Conservation (phyloP, 2,888 invertebrate genomes). For the Synergus umbraculus region DNA sequence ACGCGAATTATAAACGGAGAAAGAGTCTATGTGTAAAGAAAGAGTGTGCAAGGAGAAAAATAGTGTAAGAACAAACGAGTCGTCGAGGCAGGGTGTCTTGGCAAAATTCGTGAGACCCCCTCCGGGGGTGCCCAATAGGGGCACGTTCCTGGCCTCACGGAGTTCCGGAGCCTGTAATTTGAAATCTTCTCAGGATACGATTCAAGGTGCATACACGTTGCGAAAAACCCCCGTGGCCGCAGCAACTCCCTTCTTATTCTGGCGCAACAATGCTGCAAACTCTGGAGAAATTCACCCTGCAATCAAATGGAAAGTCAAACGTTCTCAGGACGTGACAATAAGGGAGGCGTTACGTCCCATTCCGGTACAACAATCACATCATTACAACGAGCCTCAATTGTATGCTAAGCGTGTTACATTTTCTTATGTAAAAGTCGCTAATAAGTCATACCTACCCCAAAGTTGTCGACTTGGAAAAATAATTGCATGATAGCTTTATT, state of each 20-base stretch:
- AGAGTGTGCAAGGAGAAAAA: conserved; percentile 42
- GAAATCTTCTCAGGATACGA: conserved; percentile 56
- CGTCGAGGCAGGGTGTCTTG: conserved; percentile 51
- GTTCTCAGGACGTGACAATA: conserved; percentile 71
- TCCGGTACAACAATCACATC: conserved; percentile 58
- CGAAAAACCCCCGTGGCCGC: conserved; percentile 66
- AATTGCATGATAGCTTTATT: not conserved
- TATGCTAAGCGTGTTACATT: conserved; percentile 22
- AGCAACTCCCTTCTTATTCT: conserved; percentile 74
- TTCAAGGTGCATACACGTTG: conserved; percentile 42
- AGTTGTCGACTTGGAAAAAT: not conserved
- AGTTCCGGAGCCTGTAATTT: conserved; percentile 55
- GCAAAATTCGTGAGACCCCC: conserved; percentile 61
- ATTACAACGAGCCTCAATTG: conserved; percentile 56
- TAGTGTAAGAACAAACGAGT: conserved; percentile 33
- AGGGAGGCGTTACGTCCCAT: conserved; percentile 61
- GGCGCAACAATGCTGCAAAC: conserved; percentile 74
- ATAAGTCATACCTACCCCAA: not conserved
- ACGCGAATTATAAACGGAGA: conserved; percentile 33
- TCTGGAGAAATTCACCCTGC: conserved; percentile 76
- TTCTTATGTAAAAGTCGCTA: not conserved
- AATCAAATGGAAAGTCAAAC: conserved; percentile 74
- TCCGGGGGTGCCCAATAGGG: conserved; percentile 59
- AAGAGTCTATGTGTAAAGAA: not conserved
- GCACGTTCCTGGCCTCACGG: conserved; percentile 52